Base-by-base conservation (phyloP, 2,797 vertebrate species). In the Sebastes jordani region DNA sequence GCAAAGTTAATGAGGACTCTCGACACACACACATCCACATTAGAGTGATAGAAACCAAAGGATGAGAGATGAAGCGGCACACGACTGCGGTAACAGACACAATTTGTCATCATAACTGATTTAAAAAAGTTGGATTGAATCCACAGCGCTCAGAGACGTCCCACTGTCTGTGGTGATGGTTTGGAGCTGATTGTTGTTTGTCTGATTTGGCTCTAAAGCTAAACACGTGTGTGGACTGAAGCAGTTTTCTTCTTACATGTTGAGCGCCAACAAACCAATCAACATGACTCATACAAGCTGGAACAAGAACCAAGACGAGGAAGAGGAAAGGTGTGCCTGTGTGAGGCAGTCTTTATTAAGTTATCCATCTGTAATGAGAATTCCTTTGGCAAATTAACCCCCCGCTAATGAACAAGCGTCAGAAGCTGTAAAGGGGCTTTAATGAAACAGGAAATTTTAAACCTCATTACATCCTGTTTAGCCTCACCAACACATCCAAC, bases 381-480 rank as follows among this genome's bases (percentile, higher is more conserved):
- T 22, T 66, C 84, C 84, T 87, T 49, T 60, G 82, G 70, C 42
- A 84, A 89, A 89, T 90, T 61, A 89, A 63, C 74, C 13, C 11
- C 23, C 72, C 70, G 1, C 74, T 81, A 84, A 90, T 88, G 67
- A 89, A 80, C 81, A 68, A 30, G 72, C 76, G 59, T 71, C 82
- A 56, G 70, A 77, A 61, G 80, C 76, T 70, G 76, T 71, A 90
- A 85, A 81, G 64, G 56, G 74, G 49, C 76, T 93, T 90, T 90
- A 91, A 93, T 93, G 74, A 89, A 91, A 90, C 46, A 34, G 58
- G 42, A 77, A 67, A 46, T 79, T 82, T 81, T 76, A 85, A 89
- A 75, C 74, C 56, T 81, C 78, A 74, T 87, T 70, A 82, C 63
- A 74, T 60, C 59, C 63, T 67, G 76, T 66, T 82, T 11, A 54